A percentile compares a stretch with the other conserved stretches of the same genome.
Evolutionary conservation across 2,888 invertebrate genomes (phyloP).

Genomic region (Phrixothrix hirtus): DNA sequence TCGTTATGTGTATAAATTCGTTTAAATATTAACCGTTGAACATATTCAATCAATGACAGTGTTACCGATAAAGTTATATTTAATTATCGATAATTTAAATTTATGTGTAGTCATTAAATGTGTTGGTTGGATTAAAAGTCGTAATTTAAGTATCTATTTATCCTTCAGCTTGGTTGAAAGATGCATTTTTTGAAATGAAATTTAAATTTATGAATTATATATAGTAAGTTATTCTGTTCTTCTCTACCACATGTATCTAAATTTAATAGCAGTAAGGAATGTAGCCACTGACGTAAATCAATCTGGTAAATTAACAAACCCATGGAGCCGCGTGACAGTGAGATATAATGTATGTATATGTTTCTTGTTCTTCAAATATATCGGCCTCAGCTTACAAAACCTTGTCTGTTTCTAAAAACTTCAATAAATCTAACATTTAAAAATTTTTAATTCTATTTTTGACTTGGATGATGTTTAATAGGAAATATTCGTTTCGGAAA

Average conservation of each 20-base stretch:
- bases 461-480: not conserved
- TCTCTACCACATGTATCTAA: slow-evolving; percentile 48
- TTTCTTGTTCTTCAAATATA: slow-evolving; percentile 25
- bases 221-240: slow-evolving; percentile 43
- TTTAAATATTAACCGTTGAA: too few species aligned
- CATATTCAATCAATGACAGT: not conserved
- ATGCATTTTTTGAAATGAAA: slow-evolving; percentile 24
- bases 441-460: not conserved
- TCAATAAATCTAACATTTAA: slow-evolving; percentile 4
- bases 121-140: not conserved
- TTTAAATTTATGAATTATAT: slow-evolving; percentile 39
- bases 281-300: slow-evolving; percentile 53
- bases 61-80: not conserved
- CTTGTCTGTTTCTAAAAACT: slow-evolving; percentile 1
- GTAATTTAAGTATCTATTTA: slow-evolving; percentile 2
- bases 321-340: slow-evolving; percentile 35
- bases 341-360: slow-evolving; percentile 24
- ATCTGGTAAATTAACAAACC: slow-evolving; percentile 52
- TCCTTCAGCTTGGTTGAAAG: slow-evolving; percentile 8
- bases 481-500: not conserved
- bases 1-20: too few species aligned
- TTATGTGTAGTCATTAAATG: slow-evolving; percentile 12
- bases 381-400: slow-evolving; percentile 6
- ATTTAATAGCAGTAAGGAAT: slow-evolving; percentile 52
- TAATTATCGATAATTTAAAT: not conserved